phyloP scores from a whole-genome alignment of 2,113 vertebrate genomes.

The Myocastor coypus region DNA sequence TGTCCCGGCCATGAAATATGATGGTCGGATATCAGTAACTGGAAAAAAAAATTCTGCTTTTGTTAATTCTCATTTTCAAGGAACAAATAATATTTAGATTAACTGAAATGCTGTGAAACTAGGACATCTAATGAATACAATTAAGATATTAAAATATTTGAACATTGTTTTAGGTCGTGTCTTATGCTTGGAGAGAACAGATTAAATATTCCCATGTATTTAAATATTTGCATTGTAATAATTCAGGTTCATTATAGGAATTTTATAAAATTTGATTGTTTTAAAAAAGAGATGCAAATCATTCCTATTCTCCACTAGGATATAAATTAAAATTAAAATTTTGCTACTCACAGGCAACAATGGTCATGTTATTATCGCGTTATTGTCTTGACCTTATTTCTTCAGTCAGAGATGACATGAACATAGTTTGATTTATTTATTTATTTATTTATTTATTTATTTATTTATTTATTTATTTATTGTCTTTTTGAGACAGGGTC shows the following conservation, averaged over 20 bases:
- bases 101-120: slow-evolving; percentile 25
- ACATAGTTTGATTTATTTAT: slow-evolving; percentile 35
- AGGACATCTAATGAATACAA: slow-evolving; percentile 47
- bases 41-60: slow-evolving; percentile 44
- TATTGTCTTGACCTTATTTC: slow-evolving; percentile 12
- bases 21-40: background rate
- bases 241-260: background rate
- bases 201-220: background rate
- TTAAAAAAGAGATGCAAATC: slow-evolving; percentile 40
- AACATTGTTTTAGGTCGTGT: background rate
- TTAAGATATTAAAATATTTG: slow-evolving; percentile 4
- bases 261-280: background rate
- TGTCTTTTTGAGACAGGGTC: too few relatives aligned
- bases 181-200: background rate
- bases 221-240: slow-evolving; percentile 7
- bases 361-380: background rate
- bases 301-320: background rate
- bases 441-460: too few relatives aligned
- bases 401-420: slow-evolving; percentile 9
- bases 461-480: too few relatives aligned
- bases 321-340: slow-evolving; percentile 43
- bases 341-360: background rate
- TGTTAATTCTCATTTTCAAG: slow-evolving; percentile 58
- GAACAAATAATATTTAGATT: slow-evolving; percentile 53
- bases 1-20: slow-evolving; percentile 22